A percentile compares a stretch with the other conserved stretches of the same genome.
phyloP scores from a whole-genome alignment of 2,113 vertebrate species.

The Ictalurus furcatus region DNA sequence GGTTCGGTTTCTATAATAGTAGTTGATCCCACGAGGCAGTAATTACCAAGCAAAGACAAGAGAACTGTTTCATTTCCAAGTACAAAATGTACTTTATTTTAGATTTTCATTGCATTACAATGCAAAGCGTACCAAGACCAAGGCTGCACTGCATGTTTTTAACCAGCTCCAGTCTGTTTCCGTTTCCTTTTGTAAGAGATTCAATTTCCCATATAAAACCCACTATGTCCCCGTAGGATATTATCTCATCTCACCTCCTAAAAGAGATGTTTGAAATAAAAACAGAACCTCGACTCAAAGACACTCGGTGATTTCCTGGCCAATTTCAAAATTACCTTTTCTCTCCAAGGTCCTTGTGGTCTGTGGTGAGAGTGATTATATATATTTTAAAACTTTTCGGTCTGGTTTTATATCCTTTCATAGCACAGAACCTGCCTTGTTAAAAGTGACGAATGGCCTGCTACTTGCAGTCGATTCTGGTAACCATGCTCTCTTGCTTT shows the following conservation, averaged over 20 bases:
- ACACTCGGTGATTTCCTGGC: background rate
- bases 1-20: too few species aligned
- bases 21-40: too few species aligned
- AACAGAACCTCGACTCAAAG: background rate
- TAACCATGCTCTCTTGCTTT: background rate
- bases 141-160: background rate
- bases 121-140: background rate
- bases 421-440: background rate
- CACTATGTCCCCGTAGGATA: background rate
- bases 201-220: background rate
- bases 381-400: background rate
- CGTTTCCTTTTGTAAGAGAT: background rate
- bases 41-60: background rate
- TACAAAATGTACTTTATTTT: too few species aligned
- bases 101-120: too few species aligned
- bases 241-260: background rate
- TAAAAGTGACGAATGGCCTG: background rate
- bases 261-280: background rate
- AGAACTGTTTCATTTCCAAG: background rate
- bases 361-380: background rate
- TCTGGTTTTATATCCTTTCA: background rate
- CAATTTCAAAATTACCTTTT: background rate
- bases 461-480: background rate
- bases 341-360: background rate
- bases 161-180: background rate